phyloP scores from a whole-genome alignment of 1,140 invertebrate species.

The Meloidogyne floridensis region DNA sequence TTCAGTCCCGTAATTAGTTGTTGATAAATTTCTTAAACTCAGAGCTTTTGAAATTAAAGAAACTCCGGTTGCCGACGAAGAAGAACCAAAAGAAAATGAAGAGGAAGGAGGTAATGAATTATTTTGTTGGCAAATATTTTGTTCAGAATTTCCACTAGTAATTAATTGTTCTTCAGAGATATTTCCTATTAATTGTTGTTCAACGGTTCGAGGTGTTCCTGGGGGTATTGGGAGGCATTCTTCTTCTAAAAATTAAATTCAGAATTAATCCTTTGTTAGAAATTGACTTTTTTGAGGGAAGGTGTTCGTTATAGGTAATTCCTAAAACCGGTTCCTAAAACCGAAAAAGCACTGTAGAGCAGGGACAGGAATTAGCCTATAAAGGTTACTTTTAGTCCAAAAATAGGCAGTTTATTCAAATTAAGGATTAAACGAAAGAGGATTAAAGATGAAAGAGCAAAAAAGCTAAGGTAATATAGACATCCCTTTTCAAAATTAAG shows the following conservation, averaged over 20 bases:
- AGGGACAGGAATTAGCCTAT: not conserved
- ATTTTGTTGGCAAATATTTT: not conserved
- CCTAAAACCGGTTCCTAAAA: no score
- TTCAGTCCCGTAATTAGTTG: not conserved
- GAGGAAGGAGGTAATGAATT: conserved; percentile 8
- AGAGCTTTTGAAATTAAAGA: conserved; percentile 4
- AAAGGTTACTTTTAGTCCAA: no score
- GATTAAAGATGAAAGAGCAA: no score
- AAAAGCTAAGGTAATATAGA: no score
- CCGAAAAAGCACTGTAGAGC: no score
- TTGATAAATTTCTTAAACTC: conserved; percentile 14
- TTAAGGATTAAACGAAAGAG: no score
- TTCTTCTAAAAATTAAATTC: conserved; percentile 50
- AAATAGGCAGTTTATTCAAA: no score
- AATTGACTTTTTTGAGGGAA: not conserved
- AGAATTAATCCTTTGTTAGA: not conserved
- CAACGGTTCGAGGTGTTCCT: conserved; percentile 20
- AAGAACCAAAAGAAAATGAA: conserved; percentile 5
- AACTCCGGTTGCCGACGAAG: not conserved
- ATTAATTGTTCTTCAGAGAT: conserved; percentile 6
- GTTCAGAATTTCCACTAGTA: not conserved
- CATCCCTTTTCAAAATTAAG: no score
- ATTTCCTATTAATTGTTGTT: conserved; percentile 22
- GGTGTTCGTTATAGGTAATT: no score
- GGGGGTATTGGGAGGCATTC: conserved; percentile 61